Evolutionary conservation across 1,140 invertebrate species (phyloP).

Genomic region (Lordiphosa mommai): DNA sequence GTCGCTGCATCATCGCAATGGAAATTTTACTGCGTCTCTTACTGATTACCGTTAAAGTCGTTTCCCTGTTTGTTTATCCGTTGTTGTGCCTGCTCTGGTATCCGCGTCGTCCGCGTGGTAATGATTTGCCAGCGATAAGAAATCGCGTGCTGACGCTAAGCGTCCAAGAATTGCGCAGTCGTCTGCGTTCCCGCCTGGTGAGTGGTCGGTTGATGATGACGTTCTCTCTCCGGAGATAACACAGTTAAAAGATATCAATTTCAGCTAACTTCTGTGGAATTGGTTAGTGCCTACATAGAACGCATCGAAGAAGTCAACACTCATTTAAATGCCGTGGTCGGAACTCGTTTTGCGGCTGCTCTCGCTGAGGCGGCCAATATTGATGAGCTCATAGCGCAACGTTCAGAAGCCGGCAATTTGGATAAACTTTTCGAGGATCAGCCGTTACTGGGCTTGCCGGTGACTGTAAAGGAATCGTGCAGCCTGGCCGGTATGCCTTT

Average conservation of each 20-base stretch:
- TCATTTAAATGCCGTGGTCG: slow-evolving; percentile 86
- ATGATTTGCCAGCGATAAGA: slow-evolving; percentile 23
- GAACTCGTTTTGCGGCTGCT: slow-evolving; percentile 85
- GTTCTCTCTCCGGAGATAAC: no score
- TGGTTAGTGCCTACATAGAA: slow-evolving; percentile 85
- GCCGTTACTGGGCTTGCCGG: slow-evolving; percentile 87
- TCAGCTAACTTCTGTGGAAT: slow-evolving; percentile 83
- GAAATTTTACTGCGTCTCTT: slow-evolving; percentile 49
- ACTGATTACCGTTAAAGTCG: slow-evolving; percentile 33
- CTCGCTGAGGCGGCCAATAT: slow-evolving; percentile 83
- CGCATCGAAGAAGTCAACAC: slow-evolving; percentile 87
- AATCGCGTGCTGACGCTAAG: slow-evolving; percentile 38
- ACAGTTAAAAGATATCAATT: background rate
- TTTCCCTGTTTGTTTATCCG: slow-evolving; percentile 18
- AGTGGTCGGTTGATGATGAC: background rate
- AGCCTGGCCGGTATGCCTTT: slow-evolving; percentile 84
- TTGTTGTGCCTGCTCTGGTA: slow-evolving; percentile 3
- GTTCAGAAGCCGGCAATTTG: slow-evolving; percentile 17
- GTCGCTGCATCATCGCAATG: slow-evolving; percentile 22
- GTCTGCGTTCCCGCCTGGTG: slow-evolving; percentile 36
- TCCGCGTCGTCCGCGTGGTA: background rate
- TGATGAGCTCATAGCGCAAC: slow-evolving; percentile 79
- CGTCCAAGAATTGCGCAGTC: slow-evolving; percentile 37
- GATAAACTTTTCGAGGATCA: slow-evolving; percentile 79
- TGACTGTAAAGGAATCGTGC: slow-evolving; percentile 88